Conservation (phyloP, 53 echinoderm and acorn worm genomes). For the Patiria pectinifera region DNA sequence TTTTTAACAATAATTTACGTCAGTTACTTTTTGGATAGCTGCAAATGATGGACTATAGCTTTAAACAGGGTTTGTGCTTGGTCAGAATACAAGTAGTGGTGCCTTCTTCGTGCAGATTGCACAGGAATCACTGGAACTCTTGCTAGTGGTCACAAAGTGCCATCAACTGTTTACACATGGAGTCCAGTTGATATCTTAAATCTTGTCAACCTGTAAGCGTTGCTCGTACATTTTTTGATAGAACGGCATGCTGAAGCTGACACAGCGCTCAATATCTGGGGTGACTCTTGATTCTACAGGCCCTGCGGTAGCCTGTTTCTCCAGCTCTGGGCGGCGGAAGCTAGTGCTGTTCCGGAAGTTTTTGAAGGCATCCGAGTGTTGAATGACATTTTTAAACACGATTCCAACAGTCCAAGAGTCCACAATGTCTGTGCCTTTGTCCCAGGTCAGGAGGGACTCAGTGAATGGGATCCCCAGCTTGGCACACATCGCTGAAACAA, state of each 20-base stretch:
- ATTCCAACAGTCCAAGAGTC: conserved; percentile 33
- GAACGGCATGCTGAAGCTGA: conserved; percentile 41
- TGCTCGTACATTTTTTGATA: conserved; percentile 41
- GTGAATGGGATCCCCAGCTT: conserved; percentile 42
- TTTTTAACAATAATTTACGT: too few species aligned
- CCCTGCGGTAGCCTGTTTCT: background rate
- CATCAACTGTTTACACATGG: too few species aligned
- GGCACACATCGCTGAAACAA: conserved; percentile 29
- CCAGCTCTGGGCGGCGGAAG: conserved; percentile 3
- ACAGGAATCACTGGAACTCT: too few species aligned
- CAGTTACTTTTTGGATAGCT: too few species aligned
- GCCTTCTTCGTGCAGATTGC: too few species aligned
- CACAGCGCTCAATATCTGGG: conserved; percentile 22
- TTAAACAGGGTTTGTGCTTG: too few species aligned
- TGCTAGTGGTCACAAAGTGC: too few species aligned
- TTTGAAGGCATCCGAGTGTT: background rate
- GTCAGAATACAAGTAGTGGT: too few species aligned
- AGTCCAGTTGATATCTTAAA: background rate
- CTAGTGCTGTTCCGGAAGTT: conserved; percentile 31
- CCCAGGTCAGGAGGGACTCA: conserved; percentile 42
- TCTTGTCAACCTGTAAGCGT: background rate
- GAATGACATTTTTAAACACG: background rate
- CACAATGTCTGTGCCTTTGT: conserved; percentile 11
- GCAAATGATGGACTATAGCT: too few species aligned
- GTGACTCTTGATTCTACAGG: background rate